These are phyloP conservation scores for Aethina tumida DNA, from an alignment of 1,140 invertebrate genomes.

Conservation along the genomic window DNA sequence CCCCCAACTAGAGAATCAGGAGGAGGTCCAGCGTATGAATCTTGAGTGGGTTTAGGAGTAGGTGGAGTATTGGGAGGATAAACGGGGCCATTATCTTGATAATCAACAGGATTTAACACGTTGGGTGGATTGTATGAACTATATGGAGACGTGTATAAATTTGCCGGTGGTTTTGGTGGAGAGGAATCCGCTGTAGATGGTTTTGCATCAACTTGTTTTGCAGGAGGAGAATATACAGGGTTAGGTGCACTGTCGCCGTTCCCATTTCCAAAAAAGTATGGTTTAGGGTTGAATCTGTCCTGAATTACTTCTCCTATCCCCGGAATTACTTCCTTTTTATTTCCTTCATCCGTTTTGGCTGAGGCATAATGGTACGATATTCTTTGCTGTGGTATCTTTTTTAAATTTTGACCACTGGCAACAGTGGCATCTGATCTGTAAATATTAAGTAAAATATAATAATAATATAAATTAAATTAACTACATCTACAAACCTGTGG, in stretches of 20 bases:
- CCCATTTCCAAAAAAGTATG: constrained; percentile 29
- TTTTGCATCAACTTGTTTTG: not conserved
- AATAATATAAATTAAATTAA: constrained; percentile 6
- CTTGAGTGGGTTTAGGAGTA: not conserved
- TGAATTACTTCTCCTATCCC: constrained; percentile 31
- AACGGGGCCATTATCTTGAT: constrained; percentile 9
- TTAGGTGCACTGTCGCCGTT: constrained; percentile 16
- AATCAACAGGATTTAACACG: constrained; percentile 15
- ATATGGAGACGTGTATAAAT: constrained; percentile 26
- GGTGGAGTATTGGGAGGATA: constrained; percentile 9
- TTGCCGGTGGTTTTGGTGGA: constrained; percentile 8
- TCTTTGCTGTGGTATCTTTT: constrained; percentile 13
- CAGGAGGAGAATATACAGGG: constrained; percentile 8
- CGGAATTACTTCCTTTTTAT: constrained; percentile 21
- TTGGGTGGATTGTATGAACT: constrained; percentile 29
- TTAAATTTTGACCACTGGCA: constrained; percentile 17
- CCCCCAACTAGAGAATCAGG: constrained; percentile 5
- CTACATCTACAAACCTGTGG: constrained; percentile 24
- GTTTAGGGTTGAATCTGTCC: constrained; percentile 29
- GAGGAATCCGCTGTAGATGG: constrained; percentile 2
- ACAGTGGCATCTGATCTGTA: constrained; percentile 24
- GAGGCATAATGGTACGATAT: constrained; percentile 19
- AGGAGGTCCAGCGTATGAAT: constrained; percentile 6
- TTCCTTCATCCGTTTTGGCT: constrained; percentile 14
- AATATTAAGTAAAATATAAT: constrained; percentile 1